These are phyloP conservation scores for Ptychobarbus kaznakovi DNA, from an alignment of 2,797 vertebrate species.

Conservation along the genomic window DNA sequence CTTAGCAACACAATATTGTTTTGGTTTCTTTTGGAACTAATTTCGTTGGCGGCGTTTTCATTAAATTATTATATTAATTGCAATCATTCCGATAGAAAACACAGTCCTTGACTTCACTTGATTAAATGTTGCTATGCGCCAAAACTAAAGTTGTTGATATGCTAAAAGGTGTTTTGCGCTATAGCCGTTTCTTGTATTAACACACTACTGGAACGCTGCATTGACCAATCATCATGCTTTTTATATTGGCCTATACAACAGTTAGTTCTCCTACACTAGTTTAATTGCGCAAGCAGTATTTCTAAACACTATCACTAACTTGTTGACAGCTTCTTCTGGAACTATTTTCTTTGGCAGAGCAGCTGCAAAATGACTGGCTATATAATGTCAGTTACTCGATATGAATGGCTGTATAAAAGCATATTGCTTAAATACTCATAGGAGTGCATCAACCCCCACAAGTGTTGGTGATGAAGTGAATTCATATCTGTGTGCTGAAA, in stretches of 20 bases:
- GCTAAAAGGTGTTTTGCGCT: not conserved
- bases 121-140: conserved; percentile 5
- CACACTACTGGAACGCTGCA: conserved; percentile 19
- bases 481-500: not conserved
- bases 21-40: conserved; percentile 24
- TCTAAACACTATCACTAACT: not conserved
- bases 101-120: not conserved
- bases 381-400: not conserved
- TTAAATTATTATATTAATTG: conserved; percentile 11
- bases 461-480: conserved; percentile 8
- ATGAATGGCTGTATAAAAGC: not conserved
- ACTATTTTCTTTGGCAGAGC: conserved; percentile 16
- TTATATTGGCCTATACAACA: not conserved
- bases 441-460: not conserved
- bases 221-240: not conserved
- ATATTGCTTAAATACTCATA: not conserved
- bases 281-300: conserved; percentile 51
- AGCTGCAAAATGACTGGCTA: not conserved
- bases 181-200: not conserved
- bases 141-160: not conserved
- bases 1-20: not conserved
- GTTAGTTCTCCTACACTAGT: not conserved
- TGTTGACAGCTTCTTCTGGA: conserved; percentile 30
- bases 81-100: not conserved
- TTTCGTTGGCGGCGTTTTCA: not conserved